Evolutionary conservation across 2,797 vertebrate species (phyloP), one percentile per base, ranked within the genome.

Genomic region (Mormyrops boulengeri): DNA sequence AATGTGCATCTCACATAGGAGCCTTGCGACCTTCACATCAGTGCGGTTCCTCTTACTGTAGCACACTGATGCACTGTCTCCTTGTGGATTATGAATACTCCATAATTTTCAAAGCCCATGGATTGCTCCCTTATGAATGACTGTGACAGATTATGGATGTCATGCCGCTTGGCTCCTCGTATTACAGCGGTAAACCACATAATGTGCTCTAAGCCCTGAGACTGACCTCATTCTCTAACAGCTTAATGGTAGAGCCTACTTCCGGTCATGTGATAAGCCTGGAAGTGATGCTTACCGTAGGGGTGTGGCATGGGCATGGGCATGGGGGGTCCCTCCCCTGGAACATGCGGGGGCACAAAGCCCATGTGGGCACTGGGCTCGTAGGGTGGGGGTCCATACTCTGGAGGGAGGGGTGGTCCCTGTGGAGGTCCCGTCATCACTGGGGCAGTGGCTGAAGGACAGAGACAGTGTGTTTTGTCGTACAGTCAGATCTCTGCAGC

Each of bases 301-400:
- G 93, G 92, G 85, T 92, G 91, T 19, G 92, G 93, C 92, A 95
- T 94, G 0, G 92, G 92, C 94, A 95, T 95, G 0, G 94, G 93
- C 93, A 94, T 94, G 0, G 94, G 95, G 0, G 94, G 95, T 41
- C 96, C 93, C n/a, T 99, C 98, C 12, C 96, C 94, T 57, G 97
- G 97, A 92, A 98, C 95, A 69, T 98, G 97, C 0, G 97, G 97
- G 2, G 98, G 96, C 3, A 98, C 92, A 0, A 97, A 99, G 57
- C 97, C 97, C 0, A 97, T 97, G 69, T 97, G 97, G 0, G 94
- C 94, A 22, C 95, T 93, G 0, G 95, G 97, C 91, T 99, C 98
- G 0, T 99, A 99, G 0, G 98, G 98, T 8, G 98, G 98, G 8
- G 98, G 98, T 0, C 97, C 98, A 0, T 97, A 97, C 38, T 99